Conservation (phyloP, 2,797 vertebrate species). For the Rousettus madagascariensis region DNA sequence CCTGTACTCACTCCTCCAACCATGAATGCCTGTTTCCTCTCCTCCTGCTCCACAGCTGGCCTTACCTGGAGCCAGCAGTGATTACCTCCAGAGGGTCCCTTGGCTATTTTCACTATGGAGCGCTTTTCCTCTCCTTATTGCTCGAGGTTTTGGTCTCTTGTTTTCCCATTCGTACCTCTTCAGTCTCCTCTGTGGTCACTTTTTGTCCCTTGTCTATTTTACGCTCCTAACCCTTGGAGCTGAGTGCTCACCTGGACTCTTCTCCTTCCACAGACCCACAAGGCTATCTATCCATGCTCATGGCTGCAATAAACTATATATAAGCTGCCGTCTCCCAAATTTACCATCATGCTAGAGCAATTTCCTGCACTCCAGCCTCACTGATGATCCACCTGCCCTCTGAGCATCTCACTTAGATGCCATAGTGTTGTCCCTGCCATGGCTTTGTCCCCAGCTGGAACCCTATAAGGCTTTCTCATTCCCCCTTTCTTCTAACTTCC, state of each 20-base stretch:
- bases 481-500: not conserved
- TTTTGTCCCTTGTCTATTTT: not conserved
- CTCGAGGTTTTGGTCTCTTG: not conserved
- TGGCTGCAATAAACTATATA: not conserved
- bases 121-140: not conserved
- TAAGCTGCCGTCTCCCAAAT: not conserved
- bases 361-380: not conserved
- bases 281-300: not conserved
- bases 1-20: rapidly evolving
- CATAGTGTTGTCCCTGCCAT: not conserved
- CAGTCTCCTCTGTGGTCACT: not conserved
- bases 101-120: not conserved
- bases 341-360: rapidly evolving
- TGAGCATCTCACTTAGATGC: rapidly evolving
- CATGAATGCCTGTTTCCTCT: not conserved
- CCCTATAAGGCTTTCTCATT: not conserved
- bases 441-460: not conserved
- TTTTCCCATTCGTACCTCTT: rapidly evolving
- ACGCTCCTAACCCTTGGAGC: not conserved
- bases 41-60: rapidly evolving
- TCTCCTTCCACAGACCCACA: too few relatives aligned
- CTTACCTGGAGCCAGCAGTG: rapidly evolving
- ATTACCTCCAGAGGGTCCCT: not conserved
- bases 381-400: not conserved
- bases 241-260: not conserved